Evolutionary conservation across 2,888 invertebrate genomes (phyloP).

Genomic region (Julus scanicus): DNA sequence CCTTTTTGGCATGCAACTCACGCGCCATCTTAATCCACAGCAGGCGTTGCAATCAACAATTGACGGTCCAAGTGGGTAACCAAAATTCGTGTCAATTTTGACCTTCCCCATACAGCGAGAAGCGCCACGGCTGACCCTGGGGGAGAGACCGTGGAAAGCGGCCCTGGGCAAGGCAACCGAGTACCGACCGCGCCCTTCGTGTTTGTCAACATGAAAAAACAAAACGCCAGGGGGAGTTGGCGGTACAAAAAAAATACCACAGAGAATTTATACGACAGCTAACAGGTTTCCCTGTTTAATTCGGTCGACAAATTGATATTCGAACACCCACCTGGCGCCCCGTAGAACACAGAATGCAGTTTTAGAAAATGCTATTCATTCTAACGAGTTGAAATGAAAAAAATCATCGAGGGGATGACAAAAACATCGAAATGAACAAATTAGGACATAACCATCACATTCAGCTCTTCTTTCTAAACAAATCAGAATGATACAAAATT

Average conservation of each 20-base stretch:
- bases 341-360: background rate
- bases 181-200: background rate
- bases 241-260: background rate
- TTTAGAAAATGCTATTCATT: no score
- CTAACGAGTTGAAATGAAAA: no score
- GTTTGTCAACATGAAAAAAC: constrained; percentile 5
- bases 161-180: background rate
- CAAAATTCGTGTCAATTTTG: background rate
- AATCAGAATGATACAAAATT: no score
- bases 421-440: no score
- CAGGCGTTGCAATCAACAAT: background rate
- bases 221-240: background rate
- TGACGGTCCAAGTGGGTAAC: no score
- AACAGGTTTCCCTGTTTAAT: constrained; percentile 8
- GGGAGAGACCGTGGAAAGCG: background rate
- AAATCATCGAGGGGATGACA: no score
- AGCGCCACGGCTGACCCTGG: background rate
- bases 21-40: background rate
- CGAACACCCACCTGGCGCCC: constrained; percentile 25
- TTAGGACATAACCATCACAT: no score
- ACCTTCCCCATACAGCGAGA: background rate
- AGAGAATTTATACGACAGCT: background rate
- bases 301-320: background rate
- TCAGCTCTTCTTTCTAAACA: no score
- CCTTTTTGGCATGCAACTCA: background rate